A percentile compares a stretch with the other conserved stretches of the same genome.
Conservation (phyloP, 2,888 invertebrate genomes). For the Gymnocheta viridis region DNA sequence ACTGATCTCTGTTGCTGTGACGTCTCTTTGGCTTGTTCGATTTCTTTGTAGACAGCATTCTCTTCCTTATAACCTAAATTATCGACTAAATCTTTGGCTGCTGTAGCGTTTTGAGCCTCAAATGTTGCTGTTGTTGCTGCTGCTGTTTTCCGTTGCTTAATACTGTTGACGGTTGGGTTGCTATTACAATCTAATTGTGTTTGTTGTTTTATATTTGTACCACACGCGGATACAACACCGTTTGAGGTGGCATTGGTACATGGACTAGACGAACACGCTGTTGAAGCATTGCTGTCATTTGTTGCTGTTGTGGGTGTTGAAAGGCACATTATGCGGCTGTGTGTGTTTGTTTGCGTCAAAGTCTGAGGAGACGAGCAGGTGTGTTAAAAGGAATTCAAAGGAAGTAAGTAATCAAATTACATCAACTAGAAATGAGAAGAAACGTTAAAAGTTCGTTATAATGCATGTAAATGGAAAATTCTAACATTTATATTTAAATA, state of each 20-base stretch:
- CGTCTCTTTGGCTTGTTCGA: constrained; percentile 35
- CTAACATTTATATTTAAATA: neutral
- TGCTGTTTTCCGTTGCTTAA: constrained; percentile 44
- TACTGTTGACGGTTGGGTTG: too few species aligned
- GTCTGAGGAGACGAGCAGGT: neutral
- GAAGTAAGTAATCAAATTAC: constrained; percentile 6
- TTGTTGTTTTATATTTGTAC: constrained; percentile 51
- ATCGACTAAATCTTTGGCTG: constrained; percentile 73
- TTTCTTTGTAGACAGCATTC: constrained; percentile 77
- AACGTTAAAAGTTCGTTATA: neutral
- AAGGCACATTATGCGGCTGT: constrained; percentile 74
- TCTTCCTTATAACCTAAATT: constrained; percentile 77
- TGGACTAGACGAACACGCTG: constrained; percentile 55
- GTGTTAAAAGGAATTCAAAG: neutral
- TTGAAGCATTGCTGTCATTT: constrained; percentile 38
- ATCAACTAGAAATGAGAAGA: constrained; percentile 30
- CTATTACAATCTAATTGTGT: constrained; percentile 67
- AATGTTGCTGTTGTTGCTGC: neutral
- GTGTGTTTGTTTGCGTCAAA: neutral
- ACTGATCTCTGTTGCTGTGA: neutral
- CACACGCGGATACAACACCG: constrained; percentile 25
- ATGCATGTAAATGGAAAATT: neutral
- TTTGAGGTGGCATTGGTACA: constrained; percentile 32
- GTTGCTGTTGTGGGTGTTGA: constrained; percentile 74
- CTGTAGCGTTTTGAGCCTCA: constrained; percentile 20